Evolutionary conservation across 2,797 vertebrate genomes (phyloP), one percentile per base, ranked within the genome.

Genomic region (Paedocypris micromegethes): DNA sequence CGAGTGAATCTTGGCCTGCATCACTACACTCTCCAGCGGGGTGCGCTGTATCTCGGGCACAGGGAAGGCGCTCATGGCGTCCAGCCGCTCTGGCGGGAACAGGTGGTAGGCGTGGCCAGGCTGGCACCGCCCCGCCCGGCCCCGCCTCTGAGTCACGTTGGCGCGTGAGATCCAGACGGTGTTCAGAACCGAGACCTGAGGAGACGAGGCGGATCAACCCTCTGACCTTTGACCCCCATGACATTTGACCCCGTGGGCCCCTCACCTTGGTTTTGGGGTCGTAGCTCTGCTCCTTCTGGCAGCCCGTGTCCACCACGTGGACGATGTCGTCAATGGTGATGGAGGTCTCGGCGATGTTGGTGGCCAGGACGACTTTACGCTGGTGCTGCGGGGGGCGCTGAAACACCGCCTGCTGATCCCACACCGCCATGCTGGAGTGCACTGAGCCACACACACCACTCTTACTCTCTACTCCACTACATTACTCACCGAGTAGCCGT

Each of bases 281-380:
- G 0, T 98, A 99, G 81, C 87, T 91, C 54, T 94, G 93, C 83
- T 98, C 93, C 76, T 98, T 98, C 72, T 97, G 95, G 41, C 88
- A 91, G 60, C 96, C 96, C 0, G 89, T 83, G 82, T 99, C 94
- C 73, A 98, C 92, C 61, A 99, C 96, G 0, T 99, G 93, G 41
- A 97, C 95, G 0, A 98, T 93, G 81, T 99, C 96, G 0, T 99
- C 92, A 62, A 99, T 93, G 6, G 96, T 99, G 84, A 99, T 90
- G 61, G 96, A 97, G 1, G 95, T 99, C 84, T 99, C 96, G 0
- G 96, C 96, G 0, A 99, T 96, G 81, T 98, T 99, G 60, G 96
- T 99, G 63, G 95, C 85, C 63, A 99, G 83, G 51, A 98, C 93
- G 0, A 99, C 93, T 85, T 99, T 99, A 67, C 96, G 92, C 70